These are phyloP conservation scores for Charanyca ferruginea DNA, from an alignment of 2,888 invertebrate species.

Conservation along the genomic window DNA sequence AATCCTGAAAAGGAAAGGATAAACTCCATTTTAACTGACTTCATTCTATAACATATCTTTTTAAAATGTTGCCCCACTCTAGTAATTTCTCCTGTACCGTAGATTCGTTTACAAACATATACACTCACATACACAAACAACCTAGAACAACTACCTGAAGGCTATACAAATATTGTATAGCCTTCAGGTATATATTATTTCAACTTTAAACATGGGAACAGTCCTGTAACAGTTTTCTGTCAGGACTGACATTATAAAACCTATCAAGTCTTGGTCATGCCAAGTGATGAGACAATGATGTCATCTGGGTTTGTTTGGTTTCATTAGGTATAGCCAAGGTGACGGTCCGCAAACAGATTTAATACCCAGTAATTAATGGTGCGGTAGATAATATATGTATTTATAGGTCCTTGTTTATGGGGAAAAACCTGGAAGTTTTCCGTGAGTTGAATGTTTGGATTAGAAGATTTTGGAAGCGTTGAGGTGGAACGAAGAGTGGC, in stretches of 20 bases:
- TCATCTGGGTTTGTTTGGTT: conserved; percentile 61
- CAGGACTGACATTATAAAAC: conserved; percentile 5
- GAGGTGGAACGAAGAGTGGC: too few species aligned
- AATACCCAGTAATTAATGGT: conserved; percentile 52
- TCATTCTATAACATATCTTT: too few species aligned
- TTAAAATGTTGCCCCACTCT: too few species aligned
- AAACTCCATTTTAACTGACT: too few species aligned
- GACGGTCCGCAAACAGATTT: conserved; percentile 64
- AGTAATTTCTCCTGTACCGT: not conserved
- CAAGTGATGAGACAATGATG: conserved; percentile 62
- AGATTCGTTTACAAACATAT: not conserved
- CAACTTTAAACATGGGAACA: conserved; percentile 1
- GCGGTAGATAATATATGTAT: conserved; percentile 45
- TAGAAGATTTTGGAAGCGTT: not conserved
- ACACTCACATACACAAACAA: too few species aligned
- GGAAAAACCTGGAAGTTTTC: conserved; percentile 9
- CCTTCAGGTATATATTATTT: too few species aligned
- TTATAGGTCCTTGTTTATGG: conserved; percentile 25
- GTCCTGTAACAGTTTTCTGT: not conserved
- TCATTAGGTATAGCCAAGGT: conserved; percentile 50
- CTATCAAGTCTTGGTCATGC: conserved; percentile 6
- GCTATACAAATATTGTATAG: not conserved
- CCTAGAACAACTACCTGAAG: not conserved
- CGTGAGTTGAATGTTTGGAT: conserved; percentile 10
- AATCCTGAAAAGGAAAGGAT: too few species aligned